Base-by-base conservation (phyloP, 2,888 invertebrate species). In the Abscondita cerata region DNA sequence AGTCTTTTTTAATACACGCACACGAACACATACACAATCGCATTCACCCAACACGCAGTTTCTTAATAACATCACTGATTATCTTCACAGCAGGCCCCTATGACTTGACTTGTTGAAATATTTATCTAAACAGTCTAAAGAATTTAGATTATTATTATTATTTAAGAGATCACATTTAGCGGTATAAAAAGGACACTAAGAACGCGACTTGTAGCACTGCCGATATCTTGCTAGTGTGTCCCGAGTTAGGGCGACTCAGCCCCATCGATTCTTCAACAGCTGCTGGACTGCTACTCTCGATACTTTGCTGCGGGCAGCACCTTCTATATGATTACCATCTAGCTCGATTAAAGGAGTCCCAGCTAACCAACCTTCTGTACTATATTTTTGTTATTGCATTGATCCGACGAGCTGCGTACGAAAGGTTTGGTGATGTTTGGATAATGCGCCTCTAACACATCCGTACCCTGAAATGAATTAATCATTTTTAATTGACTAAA, bases 211-310 rank as follows among this genome's bases (percentile, higher is more conserved):
- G 58, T 46, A 64, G 31, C 38, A 66, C 41, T 44, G 66, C 61
- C 62, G 58, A 63, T 54, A 47, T 67, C 53, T 59, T 59, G 53
- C 58, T 58, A 59, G 59, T 63, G 52, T 55, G 60, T 60, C 74
- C 76, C 73, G 75, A 74, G 68, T 80, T 79, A 64, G 75, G 76
- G 65, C 80, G 72, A 74, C 82, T 85, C 57, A 83, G 75, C 47
- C 84, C 83, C 59, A 86, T 82, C 61, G 84, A 83, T 71, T 86
- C 86, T 66, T 83, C 82, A 11, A 82, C 84, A n/a, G 82, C 84
- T 11, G 85, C 84, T 2, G 80, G 78, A 58, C 76, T 75, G 73
- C 83, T 83, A 74, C 87, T 87, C 87, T 82, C 53, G 86, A 87
- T 40, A 85, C 84, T 77, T 85, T 85, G 72, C 86, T 87, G 38